phyloP scores from a whole-genome alignment of 2,888 invertebrate species.

The Rhamphomyia laevipes region DNA sequence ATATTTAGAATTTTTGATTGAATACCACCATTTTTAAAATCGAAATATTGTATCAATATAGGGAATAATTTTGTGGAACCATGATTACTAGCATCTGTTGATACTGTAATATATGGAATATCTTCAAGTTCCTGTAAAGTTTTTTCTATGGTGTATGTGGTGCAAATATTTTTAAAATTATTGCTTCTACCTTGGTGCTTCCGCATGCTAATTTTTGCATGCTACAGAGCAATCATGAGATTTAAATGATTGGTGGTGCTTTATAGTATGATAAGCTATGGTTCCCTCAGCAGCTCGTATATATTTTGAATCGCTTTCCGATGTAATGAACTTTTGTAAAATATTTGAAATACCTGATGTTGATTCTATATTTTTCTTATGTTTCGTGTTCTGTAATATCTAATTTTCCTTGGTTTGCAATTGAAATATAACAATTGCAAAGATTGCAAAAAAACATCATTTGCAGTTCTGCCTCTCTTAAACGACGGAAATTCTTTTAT shows the following conservation, averaged over 20 bases:
- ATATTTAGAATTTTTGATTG: too few relatives aligned
- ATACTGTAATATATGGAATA: neutral
- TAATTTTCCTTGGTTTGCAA: neutral
- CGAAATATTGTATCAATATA: neutral
- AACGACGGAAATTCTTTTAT: too few relatives aligned
- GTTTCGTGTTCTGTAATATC: constrained; percentile 1
- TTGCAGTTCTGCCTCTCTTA: too few relatives aligned
- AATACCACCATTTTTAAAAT: neutral
- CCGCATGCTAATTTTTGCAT: neutral
- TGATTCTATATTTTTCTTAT: neutral
- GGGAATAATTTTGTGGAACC: constrained; percentile 1
- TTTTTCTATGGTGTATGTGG: too few relatives aligned
- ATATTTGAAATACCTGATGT: neutral
- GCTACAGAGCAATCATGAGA: constrained; percentile 1
- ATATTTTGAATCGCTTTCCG: too few relatives aligned
- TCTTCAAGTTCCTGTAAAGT: neutral
- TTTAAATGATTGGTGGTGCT: neutral
- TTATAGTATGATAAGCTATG: constrained; percentile 1
- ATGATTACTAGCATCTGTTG: constrained; percentile 4
- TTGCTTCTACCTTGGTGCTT: constrained; percentile 1
- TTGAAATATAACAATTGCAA: neutral
- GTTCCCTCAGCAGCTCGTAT: constrained; percentile 1
- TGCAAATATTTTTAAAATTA: neutral
- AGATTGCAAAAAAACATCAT: too few relatives aligned
- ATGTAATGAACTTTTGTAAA: too few relatives aligned